Base-by-base conservation (phyloP, 2,797 vertebrate genomes). In the Hylomyscus alleni region DNA sequence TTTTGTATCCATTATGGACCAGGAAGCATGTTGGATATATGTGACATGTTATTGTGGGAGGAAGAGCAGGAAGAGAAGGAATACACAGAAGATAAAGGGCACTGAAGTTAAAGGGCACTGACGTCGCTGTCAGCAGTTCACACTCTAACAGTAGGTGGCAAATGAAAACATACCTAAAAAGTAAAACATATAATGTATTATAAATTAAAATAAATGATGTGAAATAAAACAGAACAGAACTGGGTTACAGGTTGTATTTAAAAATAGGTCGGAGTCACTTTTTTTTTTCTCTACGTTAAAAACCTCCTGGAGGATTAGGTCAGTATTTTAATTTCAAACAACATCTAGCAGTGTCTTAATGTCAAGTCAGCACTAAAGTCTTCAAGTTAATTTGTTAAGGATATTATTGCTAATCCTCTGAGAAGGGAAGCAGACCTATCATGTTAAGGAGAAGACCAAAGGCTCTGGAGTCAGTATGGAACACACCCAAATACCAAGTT, bases 281-380 rank as follows among this genome's bases (percentile, higher is more conserved):
- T 81, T 60, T 92, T 24, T 37, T 65, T 73, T 86, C 67, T 78
- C 0, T 77, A 85, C 60, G 31, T 77, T 89, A 85, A 96, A 82
- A 86, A 80, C 88, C 0, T 89, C 47, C 62, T 75, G 76, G 19
- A 95, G 58, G 50, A 58, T 15, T 17, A 87, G 19, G 31, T 83
- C 40, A 72, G n/a, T 52, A 89, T 77, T 91, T 91, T 84, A 22
- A 73, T 69, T 94, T 91, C 85, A 8, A 52, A 29, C 5, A 85
- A 29, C 10, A 60, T 76, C 24, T 67, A 86, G 67, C 3, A 76
- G 93, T 89, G 6, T 89, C 31, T 78, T 54, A 77, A 89, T 3
- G 67, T 29, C 37, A 91, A 88, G 19, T 95, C 84, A 88, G 13
- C 40, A 90, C 29, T 37, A 93, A 84, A 93, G 89, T 93, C 83